A percentile compares a stretch with the other conserved stretches of the same genome.
Conservation (phyloP, 1,140 invertebrate genomes). For the Macrobrachium nipponense region DNA sequence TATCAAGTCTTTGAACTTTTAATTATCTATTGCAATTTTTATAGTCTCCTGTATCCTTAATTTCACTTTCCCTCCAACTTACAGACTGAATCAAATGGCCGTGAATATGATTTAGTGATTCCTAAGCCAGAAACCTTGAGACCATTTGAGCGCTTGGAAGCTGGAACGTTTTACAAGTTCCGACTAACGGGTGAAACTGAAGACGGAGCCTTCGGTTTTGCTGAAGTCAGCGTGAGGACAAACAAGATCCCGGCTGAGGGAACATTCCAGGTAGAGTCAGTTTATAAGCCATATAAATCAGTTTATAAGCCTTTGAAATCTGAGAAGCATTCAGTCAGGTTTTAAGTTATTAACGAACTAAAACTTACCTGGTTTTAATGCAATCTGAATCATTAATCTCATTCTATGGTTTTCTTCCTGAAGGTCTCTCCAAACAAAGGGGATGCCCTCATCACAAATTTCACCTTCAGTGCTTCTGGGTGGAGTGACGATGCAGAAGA, state of each 20-base stretch:
- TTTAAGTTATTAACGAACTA: too few relatives aligned
- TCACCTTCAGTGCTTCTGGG: slow-evolving; percentile 18
- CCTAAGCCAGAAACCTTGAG: neutral
- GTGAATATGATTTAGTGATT: slow-evolving; percentile 13
- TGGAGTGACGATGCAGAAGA: slow-evolving; percentile 22
- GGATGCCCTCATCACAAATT: slow-evolving; percentile 32
- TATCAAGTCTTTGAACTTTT: too few relatives aligned
- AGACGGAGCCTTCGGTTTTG: neutral
- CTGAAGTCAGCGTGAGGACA: neutral
- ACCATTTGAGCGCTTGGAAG: neutral
- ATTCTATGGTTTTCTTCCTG: neutral
- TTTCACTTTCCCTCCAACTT: too few relatives aligned
- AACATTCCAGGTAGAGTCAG: neutral
- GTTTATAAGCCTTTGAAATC: too few relatives aligned
- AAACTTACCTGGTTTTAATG: too few relatives aligned
- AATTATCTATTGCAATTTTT: too few relatives aligned
- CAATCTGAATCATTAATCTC: too few relatives aligned
- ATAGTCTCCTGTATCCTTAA: too few relatives aligned
- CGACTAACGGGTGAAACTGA: neutral
- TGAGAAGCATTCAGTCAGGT: too few relatives aligned
- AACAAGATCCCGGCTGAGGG: slow-evolving; percentile 4
- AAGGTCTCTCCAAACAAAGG: slow-evolving; percentile 37
- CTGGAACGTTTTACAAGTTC: slow-evolving; percentile 22
- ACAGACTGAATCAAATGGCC: slow-evolving; percentile 5
- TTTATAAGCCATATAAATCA: too few relatives aligned